Evolutionary conservation across 1,140 invertebrate genomes (phyloP).

Genomic region (Bemisia tabaci): DNA sequence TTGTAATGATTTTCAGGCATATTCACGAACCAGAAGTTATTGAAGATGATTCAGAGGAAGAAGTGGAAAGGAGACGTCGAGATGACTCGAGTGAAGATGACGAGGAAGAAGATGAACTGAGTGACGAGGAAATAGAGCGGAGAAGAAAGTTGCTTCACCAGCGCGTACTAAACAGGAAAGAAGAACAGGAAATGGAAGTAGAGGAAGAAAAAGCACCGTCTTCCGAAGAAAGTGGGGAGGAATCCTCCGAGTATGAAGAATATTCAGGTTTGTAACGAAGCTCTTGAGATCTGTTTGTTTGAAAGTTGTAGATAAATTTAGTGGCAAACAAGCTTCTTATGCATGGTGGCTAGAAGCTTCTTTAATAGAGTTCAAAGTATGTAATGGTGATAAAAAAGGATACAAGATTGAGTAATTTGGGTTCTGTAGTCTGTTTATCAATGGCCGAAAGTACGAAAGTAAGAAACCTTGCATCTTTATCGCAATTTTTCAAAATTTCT

Average conservation of each 20-base stretch:
- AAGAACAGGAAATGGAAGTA: conserved; percentile 39
- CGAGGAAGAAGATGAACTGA: conserved; percentile 53
- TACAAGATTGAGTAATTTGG: too few relatives aligned
- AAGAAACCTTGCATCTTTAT: too few relatives aligned
- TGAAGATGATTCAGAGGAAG: conserved; percentile 34
- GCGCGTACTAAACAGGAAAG: conserved; percentile 50
- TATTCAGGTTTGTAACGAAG: conserved; percentile 44
- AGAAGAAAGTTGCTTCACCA: conserved; percentile 54
- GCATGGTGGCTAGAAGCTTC: too few relatives aligned
- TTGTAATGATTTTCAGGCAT: conserved; percentile 1
- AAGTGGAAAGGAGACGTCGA: conserved; percentile 36
- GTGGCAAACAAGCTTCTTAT: too few relatives aligned
- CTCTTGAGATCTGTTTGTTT: conserved; percentile 6
- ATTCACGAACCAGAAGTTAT: conserved; percentile 57
- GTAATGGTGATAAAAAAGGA: too few relatives aligned
- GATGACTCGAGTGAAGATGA: conserved; percentile 40
- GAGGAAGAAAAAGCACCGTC: conserved; percentile 53
- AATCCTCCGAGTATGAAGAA: conserved; percentile 68
- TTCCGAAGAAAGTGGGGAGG: conserved; percentile 58
- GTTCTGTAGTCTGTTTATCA: too few relatives aligned
- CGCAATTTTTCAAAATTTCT: too few relatives aligned
- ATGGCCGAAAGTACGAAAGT: too few relatives aligned
- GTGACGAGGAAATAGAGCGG: conserved; percentile 70
- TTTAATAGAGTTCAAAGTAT: too few relatives aligned
- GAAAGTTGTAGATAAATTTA: background rate